Conservation (phyloP, 1,140 invertebrate species). For the Argopecten irradians region DNA sequence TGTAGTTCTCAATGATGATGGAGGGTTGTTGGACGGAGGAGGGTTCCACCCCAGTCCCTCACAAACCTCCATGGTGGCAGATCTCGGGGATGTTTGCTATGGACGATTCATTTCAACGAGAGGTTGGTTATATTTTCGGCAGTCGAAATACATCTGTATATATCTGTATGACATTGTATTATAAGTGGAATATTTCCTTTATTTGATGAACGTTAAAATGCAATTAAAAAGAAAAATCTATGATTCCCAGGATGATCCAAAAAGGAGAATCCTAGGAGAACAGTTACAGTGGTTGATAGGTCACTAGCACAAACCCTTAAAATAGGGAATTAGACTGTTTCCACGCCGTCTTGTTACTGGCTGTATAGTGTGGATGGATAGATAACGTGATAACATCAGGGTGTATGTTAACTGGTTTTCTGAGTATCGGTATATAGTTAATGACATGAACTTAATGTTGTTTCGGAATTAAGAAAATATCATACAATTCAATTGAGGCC, state of each 20-base stretch:
- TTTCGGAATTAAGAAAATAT: too few relatives aligned
- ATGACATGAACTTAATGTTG: too few relatives aligned
- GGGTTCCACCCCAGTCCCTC: neutral
- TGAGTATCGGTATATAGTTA: too few relatives aligned
- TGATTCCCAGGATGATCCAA: neutral
- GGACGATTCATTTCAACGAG: constrained; percentile 59
- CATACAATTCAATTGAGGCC: too few relatives aligned
- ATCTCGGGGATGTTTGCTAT: constrained; percentile 49
- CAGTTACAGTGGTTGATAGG: neutral
- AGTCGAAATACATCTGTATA: too few relatives aligned
- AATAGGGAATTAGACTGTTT: neutral
- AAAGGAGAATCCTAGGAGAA: neutral
- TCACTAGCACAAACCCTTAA: neutral
- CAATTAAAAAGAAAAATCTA: too few relatives aligned
- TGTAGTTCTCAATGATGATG: neutral
- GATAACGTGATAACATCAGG: too few relatives aligned
- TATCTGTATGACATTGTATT: too few relatives aligned
- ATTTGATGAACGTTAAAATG: too few relatives aligned
- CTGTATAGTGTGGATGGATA: too few relatives aligned
- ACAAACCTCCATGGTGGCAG: constrained; percentile 39
- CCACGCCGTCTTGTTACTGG: neutral
- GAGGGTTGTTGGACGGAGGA: neutral
- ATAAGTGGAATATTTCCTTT: too few relatives aligned
- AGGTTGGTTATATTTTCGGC: constrained; percentile 56
- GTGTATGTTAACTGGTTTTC: too few relatives aligned